phyloP scores from a whole-genome alignment of 2,888 invertebrate species.

The Taenaris catops region DNA sequence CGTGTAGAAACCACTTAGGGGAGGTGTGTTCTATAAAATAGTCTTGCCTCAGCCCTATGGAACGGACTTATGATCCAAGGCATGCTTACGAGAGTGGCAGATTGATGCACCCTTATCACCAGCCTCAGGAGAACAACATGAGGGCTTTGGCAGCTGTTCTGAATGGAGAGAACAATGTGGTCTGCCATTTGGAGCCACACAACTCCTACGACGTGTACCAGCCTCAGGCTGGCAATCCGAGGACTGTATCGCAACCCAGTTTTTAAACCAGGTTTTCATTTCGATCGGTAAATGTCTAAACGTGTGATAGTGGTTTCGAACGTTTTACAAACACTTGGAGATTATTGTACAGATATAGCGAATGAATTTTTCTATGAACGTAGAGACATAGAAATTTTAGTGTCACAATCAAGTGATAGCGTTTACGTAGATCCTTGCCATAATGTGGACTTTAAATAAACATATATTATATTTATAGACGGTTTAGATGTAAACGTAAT shows the following conservation, averaged over 20 bases:
- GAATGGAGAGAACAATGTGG: constrained; percentile 91
- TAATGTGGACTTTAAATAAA: constrained; percentile 68
- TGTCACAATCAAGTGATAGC: constrained; percentile 58
- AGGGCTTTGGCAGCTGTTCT: constrained; percentile 87
- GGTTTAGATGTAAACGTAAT: constrained; percentile 51
- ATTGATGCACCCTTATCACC: constrained; percentile 74
- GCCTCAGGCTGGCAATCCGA: constrained; percentile 62
- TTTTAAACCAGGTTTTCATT: constrained; percentile 41
- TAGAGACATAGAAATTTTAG: constrained; percentile 65
- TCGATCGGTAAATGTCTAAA: constrained; percentile 23
- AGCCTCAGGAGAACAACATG: constrained; percentile 78
- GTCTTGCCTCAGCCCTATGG: too few relatives aligned
- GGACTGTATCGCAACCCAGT: constrained; percentile 75
- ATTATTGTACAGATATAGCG: constrained; percentile 64
- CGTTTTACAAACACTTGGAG: constrained; percentile 26
- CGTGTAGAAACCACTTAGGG: too few relatives aligned
- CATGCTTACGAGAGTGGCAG: constrained; percentile 71
- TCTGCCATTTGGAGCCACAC: constrained; percentile 91
- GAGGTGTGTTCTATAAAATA: too few relatives aligned
- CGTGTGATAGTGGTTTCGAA: constrained; percentile 38
- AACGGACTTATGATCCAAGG: constrained; percentile 68
- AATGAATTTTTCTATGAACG: constrained; percentile 70
- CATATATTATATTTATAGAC: constrained; percentile 47
- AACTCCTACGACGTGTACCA: constrained; percentile 74
- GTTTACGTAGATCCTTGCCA: constrained; percentile 75